phyloP scores from a whole-genome alignment of 2,797 vertebrate species.

The Distichodus sexfasciatus region DNA sequence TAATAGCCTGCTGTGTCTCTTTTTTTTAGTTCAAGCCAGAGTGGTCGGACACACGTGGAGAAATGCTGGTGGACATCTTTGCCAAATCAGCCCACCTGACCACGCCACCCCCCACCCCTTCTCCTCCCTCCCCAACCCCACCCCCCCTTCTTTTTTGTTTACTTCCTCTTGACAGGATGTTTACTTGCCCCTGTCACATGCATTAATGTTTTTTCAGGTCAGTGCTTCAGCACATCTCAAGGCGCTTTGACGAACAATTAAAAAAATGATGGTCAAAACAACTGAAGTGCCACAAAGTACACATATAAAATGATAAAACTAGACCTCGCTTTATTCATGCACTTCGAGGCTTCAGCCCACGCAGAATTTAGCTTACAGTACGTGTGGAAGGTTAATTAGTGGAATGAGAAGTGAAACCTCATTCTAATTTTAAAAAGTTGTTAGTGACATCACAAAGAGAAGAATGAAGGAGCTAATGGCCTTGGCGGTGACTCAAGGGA shows the following conservation, averaged over 20 bases:
- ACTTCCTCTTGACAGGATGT: slow-evolving; percentile 8
- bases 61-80: neutral
- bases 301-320: too few species aligned
- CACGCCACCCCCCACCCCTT: too few species aligned
- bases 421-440: neutral
- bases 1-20: slow-evolving; percentile 34
- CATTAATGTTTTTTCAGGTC: slow-evolving; percentile 4
- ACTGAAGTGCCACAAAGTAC: too few species aligned
- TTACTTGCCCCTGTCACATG: neutral
- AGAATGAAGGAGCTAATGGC: slow-evolving; percentile 2
- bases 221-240: neutral
- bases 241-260: neutral
- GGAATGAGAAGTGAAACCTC: neutral
- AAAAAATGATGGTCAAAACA: too few species aligned
- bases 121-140: too few species aligned
- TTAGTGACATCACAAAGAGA: neutral
- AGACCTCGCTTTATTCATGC: too few species aligned
- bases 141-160: neutral
- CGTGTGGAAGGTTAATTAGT: neutral
- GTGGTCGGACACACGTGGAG: slow-evolving; percentile 13
- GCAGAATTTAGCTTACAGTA: neutral
- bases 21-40: slow-evolving; percentile 25
- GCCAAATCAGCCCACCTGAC: too few species aligned
- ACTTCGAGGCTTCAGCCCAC: too few species aligned
- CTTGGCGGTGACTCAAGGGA: neutral